A percentile compares a stretch with the other conserved stretches of the same genome.
phyloP scores from a whole-genome alignment of 2,797 vertebrate species.

The Microctenopoma steveboyesi region DNA sequence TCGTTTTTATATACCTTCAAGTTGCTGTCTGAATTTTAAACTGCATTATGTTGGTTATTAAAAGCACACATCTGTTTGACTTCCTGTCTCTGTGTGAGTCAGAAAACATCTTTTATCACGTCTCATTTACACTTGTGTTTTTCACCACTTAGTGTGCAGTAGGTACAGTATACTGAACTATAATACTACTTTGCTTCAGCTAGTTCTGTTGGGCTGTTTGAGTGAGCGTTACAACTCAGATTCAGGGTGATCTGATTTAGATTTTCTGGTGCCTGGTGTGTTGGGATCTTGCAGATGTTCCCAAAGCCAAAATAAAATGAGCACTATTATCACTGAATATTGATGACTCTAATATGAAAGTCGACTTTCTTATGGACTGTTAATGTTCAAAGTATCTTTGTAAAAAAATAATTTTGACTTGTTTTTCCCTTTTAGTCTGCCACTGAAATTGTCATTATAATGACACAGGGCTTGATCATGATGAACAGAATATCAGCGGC shows the following conservation, averaged over 20 bases:
- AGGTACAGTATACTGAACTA: slow-evolving; percentile 29
- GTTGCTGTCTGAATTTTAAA: slow-evolving; percentile 50
- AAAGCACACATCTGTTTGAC: slow-evolving; percentile 63
- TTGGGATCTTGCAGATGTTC: background rate
- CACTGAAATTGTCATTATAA: background rate
- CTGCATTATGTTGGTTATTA: slow-evolving; percentile 52
- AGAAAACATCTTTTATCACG: slow-evolving; percentile 45
- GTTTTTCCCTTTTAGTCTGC: background rate
- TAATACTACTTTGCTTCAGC: slow-evolving; percentile 26
- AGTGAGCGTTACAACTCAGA: background rate
- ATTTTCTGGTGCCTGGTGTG: background rate
- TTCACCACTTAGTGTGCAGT: slow-evolving; percentile 31
- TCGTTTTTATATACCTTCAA: slow-evolving; percentile 33
- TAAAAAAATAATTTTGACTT: background rate
- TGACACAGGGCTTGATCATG: background rate
- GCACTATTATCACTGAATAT: background rate
- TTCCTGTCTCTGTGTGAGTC: slow-evolving; percentile 51
- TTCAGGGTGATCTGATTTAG: slow-evolving; percentile 4
- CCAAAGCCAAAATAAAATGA: slow-evolving; percentile 5
- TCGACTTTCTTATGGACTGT: slow-evolving; percentile 1
- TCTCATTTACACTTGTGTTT: slow-evolving; percentile 50
- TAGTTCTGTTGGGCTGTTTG: slow-evolving; percentile 24
- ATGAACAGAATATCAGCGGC: background rate
- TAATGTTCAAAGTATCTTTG: background rate
- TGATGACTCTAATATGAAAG: slow-evolving; percentile 3